Percentiles rank a stretch among this genome's conserved stretches.
Evolutionary conservation across 1,140 invertebrate genomes (phyloP).

Genomic region (Caenorhabditis briggsae): DNA sequence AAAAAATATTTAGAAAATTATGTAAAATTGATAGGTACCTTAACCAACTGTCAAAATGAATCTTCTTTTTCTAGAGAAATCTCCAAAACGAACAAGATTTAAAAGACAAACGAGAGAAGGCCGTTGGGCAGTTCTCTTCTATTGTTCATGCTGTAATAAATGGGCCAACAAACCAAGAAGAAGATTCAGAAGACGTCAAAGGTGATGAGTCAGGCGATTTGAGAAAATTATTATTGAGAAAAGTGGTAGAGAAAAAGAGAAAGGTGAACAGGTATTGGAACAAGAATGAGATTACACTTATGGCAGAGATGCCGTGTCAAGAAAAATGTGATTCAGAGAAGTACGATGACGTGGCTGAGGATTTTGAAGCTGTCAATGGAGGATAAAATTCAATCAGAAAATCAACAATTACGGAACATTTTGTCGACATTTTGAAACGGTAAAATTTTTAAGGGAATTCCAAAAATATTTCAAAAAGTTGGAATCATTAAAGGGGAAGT

Average conservation of each 20-base stretch:
- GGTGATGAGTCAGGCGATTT: not conserved
- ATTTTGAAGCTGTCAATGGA: no score
- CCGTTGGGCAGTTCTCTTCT: not conserved
- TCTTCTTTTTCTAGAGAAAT: not conserved
- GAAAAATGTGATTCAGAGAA: not conserved
- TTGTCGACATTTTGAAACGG: no score
- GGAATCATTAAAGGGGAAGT: no score
- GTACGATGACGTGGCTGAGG: no score
- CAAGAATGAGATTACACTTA: constrained; percentile 3
- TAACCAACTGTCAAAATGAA: no score
- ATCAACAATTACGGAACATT: no score
- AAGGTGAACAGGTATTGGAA: constrained; percentile 50
- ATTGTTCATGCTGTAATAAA: constrained; percentile 1
- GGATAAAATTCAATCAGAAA: no score
- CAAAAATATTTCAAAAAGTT: no score
- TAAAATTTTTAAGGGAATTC: no score
- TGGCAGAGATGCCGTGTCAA: not conserved
- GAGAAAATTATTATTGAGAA: not conserved
- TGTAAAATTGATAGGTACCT: no score
- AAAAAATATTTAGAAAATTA: no score
- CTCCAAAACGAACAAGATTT: constrained; percentile 21
- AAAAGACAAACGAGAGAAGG: not conserved
- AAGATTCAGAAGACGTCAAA: not conserved
- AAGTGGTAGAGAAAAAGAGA: not conserved
- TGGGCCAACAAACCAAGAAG: not conserved